Evolutionary conservation across 64 coral and sea anemone genomes (phyloP), one percentile per base, ranked within the genome.

Genomic region (Pachyseris speciosa): DNA sequence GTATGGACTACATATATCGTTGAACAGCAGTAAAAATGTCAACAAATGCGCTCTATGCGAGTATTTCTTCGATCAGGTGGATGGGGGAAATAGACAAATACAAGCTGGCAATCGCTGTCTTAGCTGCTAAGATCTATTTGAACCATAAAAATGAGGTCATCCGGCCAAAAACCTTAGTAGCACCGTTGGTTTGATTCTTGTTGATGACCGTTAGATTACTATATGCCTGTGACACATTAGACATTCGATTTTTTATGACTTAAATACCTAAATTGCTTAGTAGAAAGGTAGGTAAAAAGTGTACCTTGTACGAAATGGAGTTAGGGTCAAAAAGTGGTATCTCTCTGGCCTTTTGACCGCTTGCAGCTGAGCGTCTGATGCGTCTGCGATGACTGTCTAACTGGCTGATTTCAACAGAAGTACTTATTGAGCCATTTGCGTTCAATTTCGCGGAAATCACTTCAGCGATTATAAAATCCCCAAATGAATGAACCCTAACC

Each of bases 391-490:
- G 49, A 3, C 31, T 33, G 20, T 96, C 64, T 22, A 96, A 57
- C 36, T 77, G 19, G 22, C 88, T 49, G 13, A 96, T 19, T 7
- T 83, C 63, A 32, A 92, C 75, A 15, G 64, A 40, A 1, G 90
- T 88, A 24, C 64, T 43, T 25, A 91, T 86, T 16, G 90, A 83
- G 3, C 94, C 94, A 30, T 96, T 92, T n/a, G 37, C 61, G 29
- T 93, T 69, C 4, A 72, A 43, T 60, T 74, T 67, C 6, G 88
- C 90, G 9, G 94, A 70, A 27, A 96, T 85, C 11, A 96, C 94
- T 67, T 96, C 94, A 20, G 92, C 67, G 3, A 84, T 25, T 24
- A 89, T 20, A 28, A 75, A 93, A 15, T 96, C 69, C 2, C 90
- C 90, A 42, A 53, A 81, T 6, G 75, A 51, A 25, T 69, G 38